phyloP scores from a whole-genome alignment of 2,888 invertebrate species.

The Cenopis cana region DNA sequence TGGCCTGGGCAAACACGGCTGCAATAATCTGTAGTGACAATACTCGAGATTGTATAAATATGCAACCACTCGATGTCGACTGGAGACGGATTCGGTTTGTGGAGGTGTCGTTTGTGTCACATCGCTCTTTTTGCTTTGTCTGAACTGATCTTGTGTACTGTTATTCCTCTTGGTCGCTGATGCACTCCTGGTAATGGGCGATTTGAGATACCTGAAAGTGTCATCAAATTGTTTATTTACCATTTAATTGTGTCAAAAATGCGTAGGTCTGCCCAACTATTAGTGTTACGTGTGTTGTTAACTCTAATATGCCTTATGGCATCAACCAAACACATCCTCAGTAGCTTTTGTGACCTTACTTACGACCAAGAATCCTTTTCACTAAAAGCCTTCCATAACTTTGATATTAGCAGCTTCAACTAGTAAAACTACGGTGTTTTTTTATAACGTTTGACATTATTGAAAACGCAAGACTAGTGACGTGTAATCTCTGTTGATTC shows the following conservation, averaged over 20 bases:
- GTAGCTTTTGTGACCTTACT: neutral
- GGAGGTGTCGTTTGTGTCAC: slow-evolving; percentile 53
- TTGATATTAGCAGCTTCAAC: neutral
- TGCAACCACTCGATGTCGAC: slow-evolving; percentile 49
- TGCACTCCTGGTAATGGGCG: slow-evolving; percentile 7
- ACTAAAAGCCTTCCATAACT: neutral
- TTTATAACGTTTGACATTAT: slow-evolving; percentile 17
- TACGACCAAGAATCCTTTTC: neutral
- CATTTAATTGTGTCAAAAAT: too few relatives aligned
- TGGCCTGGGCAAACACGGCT: slow-evolving; percentile 70
- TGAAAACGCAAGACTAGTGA: slow-evolving; percentile 27
- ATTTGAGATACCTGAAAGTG: slow-evolving; percentile 15
- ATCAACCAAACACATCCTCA: neutral
- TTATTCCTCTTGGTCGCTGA: slow-evolving; percentile 13
- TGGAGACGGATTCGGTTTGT: slow-evolving; percentile 40
- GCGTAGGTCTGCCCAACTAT: too few relatives aligned
- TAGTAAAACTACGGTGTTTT: neutral
- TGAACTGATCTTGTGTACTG: slow-evolving; percentile 15
- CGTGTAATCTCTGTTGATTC: slow-evolving; percentile 65
- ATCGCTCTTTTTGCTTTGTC: slow-evolving; percentile 47
- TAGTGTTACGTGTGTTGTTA: too few relatives aligned
- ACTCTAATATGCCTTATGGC: too few relatives aligned
- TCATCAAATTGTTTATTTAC: neutral
- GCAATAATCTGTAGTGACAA: slow-evolving; percentile 73
- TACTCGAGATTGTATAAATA: slow-evolving; percentile 60